Evolutionary conservation across 1,140 invertebrate species (phyloP).

Genomic region (Trachymyrmex septentrionalis): DNA sequence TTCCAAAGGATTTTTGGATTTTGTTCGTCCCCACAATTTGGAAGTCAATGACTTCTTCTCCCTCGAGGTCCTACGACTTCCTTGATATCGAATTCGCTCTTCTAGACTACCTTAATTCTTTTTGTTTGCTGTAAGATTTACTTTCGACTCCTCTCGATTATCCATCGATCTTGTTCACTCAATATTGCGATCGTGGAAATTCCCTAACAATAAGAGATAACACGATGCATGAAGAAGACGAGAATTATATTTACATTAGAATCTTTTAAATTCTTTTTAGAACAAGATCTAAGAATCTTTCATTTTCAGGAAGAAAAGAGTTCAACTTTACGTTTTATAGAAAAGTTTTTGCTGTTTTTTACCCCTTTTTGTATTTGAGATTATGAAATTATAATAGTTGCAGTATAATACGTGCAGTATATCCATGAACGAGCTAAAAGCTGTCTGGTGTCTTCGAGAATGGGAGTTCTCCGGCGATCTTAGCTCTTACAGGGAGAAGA

Average conservation of each 20-base stretch:
- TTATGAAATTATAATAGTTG: neutral
- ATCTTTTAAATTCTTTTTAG: neutral
- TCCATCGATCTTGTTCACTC: neutral
- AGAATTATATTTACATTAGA: neutral
- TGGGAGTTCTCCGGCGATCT: constrained; percentile 69
- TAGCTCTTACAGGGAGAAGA: constrained; percentile 72
- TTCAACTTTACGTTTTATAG: neutral
- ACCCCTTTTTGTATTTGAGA: neutral
- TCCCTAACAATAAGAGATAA: neutral
- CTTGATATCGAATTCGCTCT: constrained; percentile 15
- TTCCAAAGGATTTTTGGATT: constrained; percentile 81
- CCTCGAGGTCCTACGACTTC: constrained; percentile 6
- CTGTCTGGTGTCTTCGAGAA: constrained; percentile 74
- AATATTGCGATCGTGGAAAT: neutral
- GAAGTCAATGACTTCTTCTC: constrained; percentile 63
- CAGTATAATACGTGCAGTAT: neutral
- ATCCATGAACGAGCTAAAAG: constrained; percentile 14
- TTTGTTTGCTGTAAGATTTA: constrained; percentile 10
- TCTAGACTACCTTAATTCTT: neutral
- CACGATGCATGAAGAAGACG: neutral
- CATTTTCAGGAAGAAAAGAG: neutral
- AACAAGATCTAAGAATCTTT: neutral
- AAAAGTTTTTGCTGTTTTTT: neutral
- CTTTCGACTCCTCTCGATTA: neutral
- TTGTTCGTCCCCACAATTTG: constrained; percentile 66